These are phyloP conservation scores for Drosophila basisetae DNA, from an alignment of 2,888 invertebrate species.

Conservation along the genomic window DNA sequence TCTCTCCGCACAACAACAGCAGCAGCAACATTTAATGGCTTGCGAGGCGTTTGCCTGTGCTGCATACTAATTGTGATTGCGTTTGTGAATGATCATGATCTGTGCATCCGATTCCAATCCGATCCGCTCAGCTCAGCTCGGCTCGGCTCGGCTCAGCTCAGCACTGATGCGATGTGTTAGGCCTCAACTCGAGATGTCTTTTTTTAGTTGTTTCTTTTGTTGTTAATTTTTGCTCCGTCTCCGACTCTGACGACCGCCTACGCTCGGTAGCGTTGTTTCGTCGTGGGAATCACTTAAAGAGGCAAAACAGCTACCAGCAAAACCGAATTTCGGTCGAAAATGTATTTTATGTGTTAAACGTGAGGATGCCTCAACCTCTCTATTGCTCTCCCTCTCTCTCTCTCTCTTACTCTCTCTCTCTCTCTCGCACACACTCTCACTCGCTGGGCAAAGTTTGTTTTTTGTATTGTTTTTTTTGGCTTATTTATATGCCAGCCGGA, in stretches of 20 bases:
- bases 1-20: conserved; percentile 58
- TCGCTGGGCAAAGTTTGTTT: conserved; percentile 16
- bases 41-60: conserved; percentile 44
- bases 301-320: conserved; percentile 67
- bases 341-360: conserved; percentile 83
- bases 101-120: conserved; percentile 66
- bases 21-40: conserved; percentile 63
- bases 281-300: conserved; percentile 73
- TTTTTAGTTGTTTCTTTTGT: neutral
- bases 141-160: neutral
- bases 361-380: conserved; percentile 80
- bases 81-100: conserved; percentile 53
- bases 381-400: conserved; percentile 5
- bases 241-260: conserved; percentile 44
- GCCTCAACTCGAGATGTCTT: conserved; percentile 6
- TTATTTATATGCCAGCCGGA: conserved; percentile 77
- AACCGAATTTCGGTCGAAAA: conserved; percentile 75
- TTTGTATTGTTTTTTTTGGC: conserved; percentile 5
- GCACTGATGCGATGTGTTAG: conserved; percentile 53
- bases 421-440: conserved; percentile 8
- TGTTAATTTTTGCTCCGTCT: neutral
- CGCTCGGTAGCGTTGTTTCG: conserved; percentile 55
- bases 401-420: neutral
- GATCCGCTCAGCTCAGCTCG: conserved; percentile 24
- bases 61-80: conserved; percentile 68